Percentiles rank a stretch among this genome's conserved stretches.
These are phyloP conservation scores for Etheostoma perlongum DNA, from an alignment of 2,797 vertebrate species.

Conservation along the genomic window DNA sequence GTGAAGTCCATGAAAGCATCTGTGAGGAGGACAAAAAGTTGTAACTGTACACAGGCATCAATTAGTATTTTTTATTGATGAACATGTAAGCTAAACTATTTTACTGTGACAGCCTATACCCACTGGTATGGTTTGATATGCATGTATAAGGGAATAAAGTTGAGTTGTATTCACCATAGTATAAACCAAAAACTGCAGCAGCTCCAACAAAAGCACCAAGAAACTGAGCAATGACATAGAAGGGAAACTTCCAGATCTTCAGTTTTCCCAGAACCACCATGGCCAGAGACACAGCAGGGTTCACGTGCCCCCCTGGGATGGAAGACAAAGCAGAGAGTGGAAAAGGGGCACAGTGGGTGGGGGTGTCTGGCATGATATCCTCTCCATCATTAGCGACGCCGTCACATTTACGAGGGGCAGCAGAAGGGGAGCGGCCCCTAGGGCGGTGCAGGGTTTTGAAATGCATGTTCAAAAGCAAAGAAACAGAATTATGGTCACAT, in stretches of 20 bases:
- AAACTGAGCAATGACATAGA: slow-evolving; percentile 93
- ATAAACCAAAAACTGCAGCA: slow-evolving; percentile 92
- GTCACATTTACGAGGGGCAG: slow-evolving; percentile 69
- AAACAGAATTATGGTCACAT: slow-evolving; percentile 51
- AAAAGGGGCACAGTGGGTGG: slow-evolving; percentile 31
- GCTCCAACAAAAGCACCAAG: slow-evolving; percentile 94
- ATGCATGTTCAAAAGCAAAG: slow-evolving; percentile 33
- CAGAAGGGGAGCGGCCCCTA: slow-evolving; percentile 67
- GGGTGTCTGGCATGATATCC: slow-evolving; percentile 52
- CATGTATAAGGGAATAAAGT: neutral
- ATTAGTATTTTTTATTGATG: neutral
- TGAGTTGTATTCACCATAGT: slow-evolving; percentile 87
- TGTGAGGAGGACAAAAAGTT: slow-evolving; percentile 62
- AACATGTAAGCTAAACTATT: slow-evolving; percentile 7
- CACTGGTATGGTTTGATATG: slow-evolving; percentile 8
- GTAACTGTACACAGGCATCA: neutral
- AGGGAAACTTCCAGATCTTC: slow-evolving; percentile 94
- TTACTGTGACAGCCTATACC: neutral
- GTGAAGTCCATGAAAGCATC: slow-evolving; percentile 93
- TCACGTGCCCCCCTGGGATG: slow-evolving; percentile 87
- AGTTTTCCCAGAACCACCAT: slow-evolving; percentile 95
- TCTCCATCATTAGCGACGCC: slow-evolving; percentile 60
- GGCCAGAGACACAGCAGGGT: slow-evolving; percentile 94
- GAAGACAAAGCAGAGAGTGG: slow-evolving; percentile 59
- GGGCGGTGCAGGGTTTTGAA: slow-evolving; percentile 56